These are phyloP conservation scores for Drosophila kanapiae DNA, from an alignment of 1,140 invertebrate genomes.

Conservation along the genomic window DNA sequence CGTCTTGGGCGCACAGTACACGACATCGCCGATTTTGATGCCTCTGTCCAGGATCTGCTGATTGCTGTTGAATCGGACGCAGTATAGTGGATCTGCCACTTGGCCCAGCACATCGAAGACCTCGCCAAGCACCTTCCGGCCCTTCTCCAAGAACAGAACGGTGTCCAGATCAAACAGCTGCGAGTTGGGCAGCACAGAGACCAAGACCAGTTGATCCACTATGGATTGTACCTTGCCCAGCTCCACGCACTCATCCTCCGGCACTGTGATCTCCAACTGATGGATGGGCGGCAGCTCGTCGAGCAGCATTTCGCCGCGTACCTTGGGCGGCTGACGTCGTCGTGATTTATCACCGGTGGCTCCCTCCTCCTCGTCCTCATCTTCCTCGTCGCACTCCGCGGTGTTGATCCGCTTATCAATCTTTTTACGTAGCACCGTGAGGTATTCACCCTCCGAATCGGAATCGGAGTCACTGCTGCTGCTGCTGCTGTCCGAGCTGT, in stretches of 20 bases:
- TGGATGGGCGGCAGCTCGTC: slow-evolving; percentile 93
- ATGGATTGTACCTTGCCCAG: slow-evolving; percentile 91
- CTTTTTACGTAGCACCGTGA: slow-evolving; percentile 63
- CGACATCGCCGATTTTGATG: slow-evolving; percentile 88
- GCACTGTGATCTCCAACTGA: slow-evolving; percentile 92
- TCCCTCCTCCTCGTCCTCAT: slow-evolving; percentile 66
- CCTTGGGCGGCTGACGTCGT: slow-evolving; percentile 63
- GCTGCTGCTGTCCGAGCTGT: slow-evolving; percentile 44
- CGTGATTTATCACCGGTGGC: slow-evolving; percentile 22
- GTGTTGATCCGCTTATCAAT: slow-evolving; percentile 74
- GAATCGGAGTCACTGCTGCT: slow-evolving; percentile 60
- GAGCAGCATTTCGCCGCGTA: slow-evolving; percentile 82
- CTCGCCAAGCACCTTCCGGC: slow-evolving; percentile 90
- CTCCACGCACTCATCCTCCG: slow-evolving; percentile 90
- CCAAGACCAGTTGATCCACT: slow-evolving; percentile 91
- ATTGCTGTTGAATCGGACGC: slow-evolving; percentile 92
- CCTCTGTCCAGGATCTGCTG: slow-evolving; percentile 90
- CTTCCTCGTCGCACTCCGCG: slow-evolving; percentile 71
- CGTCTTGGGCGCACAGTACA: slow-evolving; percentile 92
- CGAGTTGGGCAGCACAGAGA: slow-evolving; percentile 89
- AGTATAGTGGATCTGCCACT: slow-evolving; percentile 92
- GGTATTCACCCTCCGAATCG: slow-evolving; percentile 69
- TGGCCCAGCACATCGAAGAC: slow-evolving; percentile 96
- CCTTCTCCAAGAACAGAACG: slow-evolving; percentile 92
- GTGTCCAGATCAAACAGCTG: slow-evolving; percentile 94